Evolutionary conservation across 2,113 vertebrate species (phyloP).

Genomic region (Dicentrarchus labrax): DNA sequence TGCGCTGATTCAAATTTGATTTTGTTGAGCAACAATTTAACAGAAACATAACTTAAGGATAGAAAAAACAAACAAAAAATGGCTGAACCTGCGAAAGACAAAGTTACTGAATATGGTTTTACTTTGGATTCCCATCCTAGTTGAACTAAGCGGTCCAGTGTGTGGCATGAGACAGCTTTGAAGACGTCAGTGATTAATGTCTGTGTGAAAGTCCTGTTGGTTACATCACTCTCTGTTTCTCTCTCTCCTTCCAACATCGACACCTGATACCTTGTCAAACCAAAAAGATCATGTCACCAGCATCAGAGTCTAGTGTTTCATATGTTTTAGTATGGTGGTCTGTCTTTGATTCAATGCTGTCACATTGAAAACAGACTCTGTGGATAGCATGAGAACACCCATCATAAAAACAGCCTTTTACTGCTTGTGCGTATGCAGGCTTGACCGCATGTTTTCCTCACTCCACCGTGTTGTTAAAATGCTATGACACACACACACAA

Average conservation of each 20-base stretch:
- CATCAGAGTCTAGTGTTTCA: constrained; percentile 52
- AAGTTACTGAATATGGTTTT: constrained; percentile 23
- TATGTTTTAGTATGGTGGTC: constrained; percentile 19
- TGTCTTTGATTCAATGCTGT: constrained; percentile 52
- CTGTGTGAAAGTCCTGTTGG: constrained; percentile 34
- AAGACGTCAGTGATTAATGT: constrained; percentile 67
- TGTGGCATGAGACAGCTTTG: constrained; percentile 39
- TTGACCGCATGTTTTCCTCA: constrained; percentile 45
- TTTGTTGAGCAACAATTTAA: background rate
- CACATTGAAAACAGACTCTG: constrained; percentile 66
- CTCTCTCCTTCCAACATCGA: constrained; percentile 16
- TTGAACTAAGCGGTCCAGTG: constrained; percentile 30
- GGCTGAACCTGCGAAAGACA: background rate
- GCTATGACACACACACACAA: constrained; percentile 22
- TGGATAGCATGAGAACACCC: constrained; percentile 50
- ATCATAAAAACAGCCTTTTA: constrained; percentile 46
- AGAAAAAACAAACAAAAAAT: background rate
- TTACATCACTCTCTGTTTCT: constrained; percentile 43
- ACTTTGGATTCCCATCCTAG: constrained; percentile 32
- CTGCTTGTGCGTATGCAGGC: constrained; percentile 22
- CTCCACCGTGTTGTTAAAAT: constrained; percentile 42
- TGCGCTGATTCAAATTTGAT: background rate
- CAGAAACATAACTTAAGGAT: background rate
- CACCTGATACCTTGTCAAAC: constrained; percentile 50
- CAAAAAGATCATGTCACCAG: constrained; percentile 23